These are phyloP conservation scores for Porites rus DNA, from an alignment of 92 coral and sea anemone genomes.

Conservation along the genomic window DNA sequence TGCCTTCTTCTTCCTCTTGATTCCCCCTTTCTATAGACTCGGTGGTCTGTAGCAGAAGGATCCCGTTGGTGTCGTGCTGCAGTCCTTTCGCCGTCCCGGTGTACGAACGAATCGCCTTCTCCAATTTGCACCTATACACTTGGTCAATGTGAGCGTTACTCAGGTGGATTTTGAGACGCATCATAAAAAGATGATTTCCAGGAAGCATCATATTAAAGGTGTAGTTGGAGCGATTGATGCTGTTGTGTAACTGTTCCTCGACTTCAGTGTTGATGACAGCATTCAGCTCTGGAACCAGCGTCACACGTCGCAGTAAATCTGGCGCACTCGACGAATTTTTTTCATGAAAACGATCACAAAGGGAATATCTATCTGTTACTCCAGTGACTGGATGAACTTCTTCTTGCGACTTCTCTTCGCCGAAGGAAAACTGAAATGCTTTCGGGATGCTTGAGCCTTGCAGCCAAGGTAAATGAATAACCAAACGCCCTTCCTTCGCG, in stretches of 20 bases:
- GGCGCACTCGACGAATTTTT: constrained; percentile 21
- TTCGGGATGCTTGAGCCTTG: not conserved
- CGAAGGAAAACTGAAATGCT: not conserved
- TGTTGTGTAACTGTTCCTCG: constrained; percentile 57
- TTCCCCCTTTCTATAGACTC: no score
- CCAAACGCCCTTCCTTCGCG: constrained; percentile 45
- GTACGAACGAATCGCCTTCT: constrained; percentile 16
- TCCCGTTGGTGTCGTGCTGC: no score
- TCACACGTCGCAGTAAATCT: constrained; percentile 16
- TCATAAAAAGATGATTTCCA: constrained; percentile 60
- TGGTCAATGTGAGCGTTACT: constrained; percentile 31
- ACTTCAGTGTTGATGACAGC: constrained; percentile 24
- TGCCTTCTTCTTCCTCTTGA: no score
- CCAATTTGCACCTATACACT: not conserved
- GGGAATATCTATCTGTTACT: constrained; percentile 8
- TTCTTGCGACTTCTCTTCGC: not conserved
- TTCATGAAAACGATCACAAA: constrained; percentile 59
- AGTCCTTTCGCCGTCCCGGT: not conserved
- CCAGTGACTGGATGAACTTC: constrained; percentile 44
- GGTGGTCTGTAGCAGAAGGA: no score
- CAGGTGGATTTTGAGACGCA: constrained; percentile 48
- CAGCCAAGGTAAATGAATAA: constrained; percentile 33
- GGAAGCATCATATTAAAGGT: constrained; percentile 59
- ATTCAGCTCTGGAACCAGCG: constrained; percentile 51
- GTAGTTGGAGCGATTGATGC: constrained; percentile 47